phyloP scores from a whole-genome alignment of 2,888 invertebrate genomes.

The Hemaris fuciformis region DNA sequence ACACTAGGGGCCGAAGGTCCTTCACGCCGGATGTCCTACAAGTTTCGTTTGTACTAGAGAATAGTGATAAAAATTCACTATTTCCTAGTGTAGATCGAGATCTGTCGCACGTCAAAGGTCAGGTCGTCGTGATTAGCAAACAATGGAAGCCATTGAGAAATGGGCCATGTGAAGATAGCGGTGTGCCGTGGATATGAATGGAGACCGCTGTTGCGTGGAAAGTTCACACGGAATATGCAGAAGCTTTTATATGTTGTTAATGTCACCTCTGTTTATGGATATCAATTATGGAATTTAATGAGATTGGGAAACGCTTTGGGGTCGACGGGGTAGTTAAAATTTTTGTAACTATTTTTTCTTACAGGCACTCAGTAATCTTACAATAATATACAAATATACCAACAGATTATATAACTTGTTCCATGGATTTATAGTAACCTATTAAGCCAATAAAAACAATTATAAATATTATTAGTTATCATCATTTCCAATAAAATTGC shows the following conservation, averaged over 20 bases:
- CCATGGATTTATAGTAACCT: too few species aligned
- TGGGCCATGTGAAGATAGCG: constrained; percentile 69
- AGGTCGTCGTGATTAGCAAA: constrained; percentile 58
- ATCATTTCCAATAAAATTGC: too few species aligned
- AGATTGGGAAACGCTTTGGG: not conserved
- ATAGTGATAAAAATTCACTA: constrained; percentile 19
- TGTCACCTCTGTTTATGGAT: not conserved
- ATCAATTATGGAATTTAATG: not conserved
- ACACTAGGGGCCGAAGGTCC: too few species aligned
- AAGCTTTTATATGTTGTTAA: not conserved
- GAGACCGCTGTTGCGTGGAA: constrained; percentile 32
- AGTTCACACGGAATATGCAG: constrained; percentile 41
- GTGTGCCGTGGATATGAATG: constrained; percentile 38
- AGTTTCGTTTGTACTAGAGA: constrained; percentile 12
- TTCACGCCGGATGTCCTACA: not conserved
- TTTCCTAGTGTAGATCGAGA: constrained; percentile 39
- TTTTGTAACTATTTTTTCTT: too few species aligned
- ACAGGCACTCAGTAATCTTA: too few species aligned
- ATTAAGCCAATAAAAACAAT: too few species aligned
- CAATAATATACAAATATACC: too few species aligned
- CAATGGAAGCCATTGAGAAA: constrained; percentile 61
- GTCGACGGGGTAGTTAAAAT: too few species aligned
- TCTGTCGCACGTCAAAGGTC: constrained; percentile 59
- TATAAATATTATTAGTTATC: too few species aligned
- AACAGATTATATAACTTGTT: too few species aligned